These are phyloP conservation scores for Magallana ariakensis DNA, from an alignment of 1,140 invertebrate genomes.

Conservation along the genomic window DNA sequence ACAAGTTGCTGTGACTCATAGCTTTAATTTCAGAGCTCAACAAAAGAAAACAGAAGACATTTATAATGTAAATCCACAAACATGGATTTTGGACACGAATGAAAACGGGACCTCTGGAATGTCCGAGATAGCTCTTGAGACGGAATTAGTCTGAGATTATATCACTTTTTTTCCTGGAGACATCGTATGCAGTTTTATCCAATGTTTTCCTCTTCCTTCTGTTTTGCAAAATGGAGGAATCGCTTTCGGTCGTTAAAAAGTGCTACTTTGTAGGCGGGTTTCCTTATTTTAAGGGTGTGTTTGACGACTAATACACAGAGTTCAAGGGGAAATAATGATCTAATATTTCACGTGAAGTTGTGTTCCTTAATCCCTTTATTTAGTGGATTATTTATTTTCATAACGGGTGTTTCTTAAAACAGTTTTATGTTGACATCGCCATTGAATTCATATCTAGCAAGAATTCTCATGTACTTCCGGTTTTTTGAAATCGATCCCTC, in stretches of 20 bases:
- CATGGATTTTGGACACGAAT: constrained; percentile 16
- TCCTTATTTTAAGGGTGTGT: neutral
- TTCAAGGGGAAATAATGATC: constrained; percentile 1
- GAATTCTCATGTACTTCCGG: constrained; percentile 1
- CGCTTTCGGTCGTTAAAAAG: neutral
- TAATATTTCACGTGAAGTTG: neutral
- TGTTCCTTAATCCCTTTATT: constrained; percentile 23
- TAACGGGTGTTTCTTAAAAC: constrained; percentile 15
- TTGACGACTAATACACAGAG: neutral
- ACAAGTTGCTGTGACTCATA: too few relatives aligned
- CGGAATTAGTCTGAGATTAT: constrained; percentile 13
- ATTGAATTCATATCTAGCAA: constrained; percentile 2
- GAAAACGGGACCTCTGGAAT: constrained; percentile 36
- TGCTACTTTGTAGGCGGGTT: neutral
- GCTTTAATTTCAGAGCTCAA: neutral
- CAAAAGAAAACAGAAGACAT: constrained; percentile 25
- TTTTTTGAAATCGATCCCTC: neutral
- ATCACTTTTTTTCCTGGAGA: neutral
- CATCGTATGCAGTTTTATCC: neutral
- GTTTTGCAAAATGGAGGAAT: neutral
- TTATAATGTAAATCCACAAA: constrained; percentile 34
- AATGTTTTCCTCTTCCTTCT: neutral
- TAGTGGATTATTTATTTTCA: constrained; percentile 8
- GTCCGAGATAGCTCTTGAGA: constrained; percentile 19
- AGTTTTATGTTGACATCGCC: neutral